These are phyloP conservation scores for Xestia rhomboidea DNA, from an alignment of 2,888 invertebrate species.

Conservation along the genomic window DNA sequence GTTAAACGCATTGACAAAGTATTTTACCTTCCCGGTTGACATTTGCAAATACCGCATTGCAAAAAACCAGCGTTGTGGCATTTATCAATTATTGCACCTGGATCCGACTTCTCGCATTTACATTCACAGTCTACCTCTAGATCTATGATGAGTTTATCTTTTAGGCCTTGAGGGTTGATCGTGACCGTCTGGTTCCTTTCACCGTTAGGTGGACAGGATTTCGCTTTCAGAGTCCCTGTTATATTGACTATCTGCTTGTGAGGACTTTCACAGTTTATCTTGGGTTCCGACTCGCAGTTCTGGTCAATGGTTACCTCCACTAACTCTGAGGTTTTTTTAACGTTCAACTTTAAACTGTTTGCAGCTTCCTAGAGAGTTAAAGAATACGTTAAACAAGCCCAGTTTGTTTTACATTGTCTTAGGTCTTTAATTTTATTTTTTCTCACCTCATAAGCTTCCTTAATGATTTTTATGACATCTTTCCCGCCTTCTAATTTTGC, in stretches of 20 bases:
- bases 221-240: constrained; percentile 71
- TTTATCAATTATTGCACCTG: constrained; percentile 32
- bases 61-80: constrained; percentile 87
- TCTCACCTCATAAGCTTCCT: constrained; percentile 92
- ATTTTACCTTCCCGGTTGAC: constrained; percentile 81
- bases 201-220: constrained; percentile 67
- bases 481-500: constrained; percentile 82
- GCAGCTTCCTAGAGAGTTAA: constrained; percentile 67
- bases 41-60: constrained; percentile 92
- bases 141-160: constrained; percentile 92
- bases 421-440: background rate
- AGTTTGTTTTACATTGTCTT: too few species aligned
- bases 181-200: constrained; percentile 43
- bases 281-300: constrained; percentile 67
- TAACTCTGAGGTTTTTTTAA: constrained; percentile 63
- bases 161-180: constrained; percentile 91
- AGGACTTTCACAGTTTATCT: constrained; percentile 68
- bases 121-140: constrained; percentile 94
- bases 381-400: background rate
- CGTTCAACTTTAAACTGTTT: constrained; percentile 64
- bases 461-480: constrained; percentile 93
- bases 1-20: background rate
- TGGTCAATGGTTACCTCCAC: constrained; percentile 73
- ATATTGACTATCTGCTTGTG: constrained; percentile 69
- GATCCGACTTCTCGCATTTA: constrained; percentile 91